phyloP scores from a whole-genome alignment of 2,113 vertebrate species.

The Ameiurus melas region DNA sequence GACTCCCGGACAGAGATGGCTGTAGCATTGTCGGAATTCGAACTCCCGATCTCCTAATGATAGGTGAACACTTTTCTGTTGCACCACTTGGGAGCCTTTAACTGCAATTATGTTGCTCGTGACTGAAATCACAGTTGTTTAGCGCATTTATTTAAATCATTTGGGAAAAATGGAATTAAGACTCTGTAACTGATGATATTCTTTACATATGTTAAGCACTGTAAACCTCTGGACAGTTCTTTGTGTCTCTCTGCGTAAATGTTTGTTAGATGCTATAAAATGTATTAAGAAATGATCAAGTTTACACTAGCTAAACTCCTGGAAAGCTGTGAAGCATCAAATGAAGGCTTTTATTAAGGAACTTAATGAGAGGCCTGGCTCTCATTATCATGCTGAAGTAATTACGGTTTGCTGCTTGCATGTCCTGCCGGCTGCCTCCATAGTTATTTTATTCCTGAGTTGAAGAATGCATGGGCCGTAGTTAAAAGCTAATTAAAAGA shows the following conservation, averaged over 20 bases:
- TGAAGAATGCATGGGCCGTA: conserved; percentile 67
- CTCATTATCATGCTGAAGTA: conserved; percentile 74
- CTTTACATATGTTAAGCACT: not conserved
- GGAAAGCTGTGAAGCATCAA: conserved; percentile 51
- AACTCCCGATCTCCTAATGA: not conserved
- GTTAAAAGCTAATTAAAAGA: conserved; percentile 80
- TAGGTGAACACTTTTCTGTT: not conserved
- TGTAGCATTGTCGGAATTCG: not conserved
- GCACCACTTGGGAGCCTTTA: not conserved
- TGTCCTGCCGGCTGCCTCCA: conserved; percentile 69
- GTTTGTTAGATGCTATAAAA: not conserved
- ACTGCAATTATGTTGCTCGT: not conserved
- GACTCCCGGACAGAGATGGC: not conserved
- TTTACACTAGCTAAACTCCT: conserved; percentile 10
- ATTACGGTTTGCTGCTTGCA: conserved; percentile 67
- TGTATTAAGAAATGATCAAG: not conserved
- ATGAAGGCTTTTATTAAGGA: conserved; percentile 55
- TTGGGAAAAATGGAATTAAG: too few relatives aligned
- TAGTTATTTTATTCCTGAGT: conserved; percentile 72
- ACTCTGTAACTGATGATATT: not conserved
- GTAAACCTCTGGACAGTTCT: not conserved
- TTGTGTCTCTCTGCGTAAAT: not conserved
- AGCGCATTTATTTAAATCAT: not conserved
- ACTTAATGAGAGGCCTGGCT: conserved; percentile 56
- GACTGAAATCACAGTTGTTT: not conserved